Base-by-base conservation (phyloP, 2,888 invertebrate species). In the Drosophila prolongata region DNA sequence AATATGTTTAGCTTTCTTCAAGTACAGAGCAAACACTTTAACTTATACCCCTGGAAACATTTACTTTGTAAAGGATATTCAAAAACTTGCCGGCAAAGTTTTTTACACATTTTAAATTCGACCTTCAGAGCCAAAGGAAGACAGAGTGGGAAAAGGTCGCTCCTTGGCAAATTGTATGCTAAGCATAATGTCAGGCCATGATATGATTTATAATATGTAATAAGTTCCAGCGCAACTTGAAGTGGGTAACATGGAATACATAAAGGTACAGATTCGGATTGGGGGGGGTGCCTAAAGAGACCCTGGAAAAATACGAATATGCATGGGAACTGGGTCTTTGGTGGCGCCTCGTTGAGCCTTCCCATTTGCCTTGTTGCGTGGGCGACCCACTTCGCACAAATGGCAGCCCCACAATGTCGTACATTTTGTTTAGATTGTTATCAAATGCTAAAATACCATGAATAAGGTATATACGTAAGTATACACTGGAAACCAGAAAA, bases 171-270 rank as follows among this genome's bases (percentile, higher is more conserved):
- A 79, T 77, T 79, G 75, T 79, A 62, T 74, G 78, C 80, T 77
- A 76, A 76, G 80, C 76, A 84, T 81, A 80, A 84, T 84, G 81
- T 75, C 78, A 75, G 73, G 84, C 77, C 84, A 75, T 80, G 78
- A 84, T 82, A 83, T 83, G 83, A 83, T 83, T 83, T 83, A 83
- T 83, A 83, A 83, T 83, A 79, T 79, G 71, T 83, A 85, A 85
- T 85, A 80, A 83, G 80, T 85, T 85, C 79, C 72, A 80, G 80
- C 75, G 73, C 84, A 77, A 78, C 80, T 55, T 69, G 66, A 78
- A 76, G 79, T 69, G 71, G 79, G 70, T 74, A 75, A 54, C 76
- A 42, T 65, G 69, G 81, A 83, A 83, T 74, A 83, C 58, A 73
- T 44, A 71, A 71, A 71, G 72, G 78, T 61, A 47, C n/a, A 13